A percentile compares a stretch with the other conserved stretches of the same genome.
These are phyloP conservation scores for Podabrus alpinus DNA, from an alignment of 2,888 invertebrate species.

Conservation along the genomic window DNA sequence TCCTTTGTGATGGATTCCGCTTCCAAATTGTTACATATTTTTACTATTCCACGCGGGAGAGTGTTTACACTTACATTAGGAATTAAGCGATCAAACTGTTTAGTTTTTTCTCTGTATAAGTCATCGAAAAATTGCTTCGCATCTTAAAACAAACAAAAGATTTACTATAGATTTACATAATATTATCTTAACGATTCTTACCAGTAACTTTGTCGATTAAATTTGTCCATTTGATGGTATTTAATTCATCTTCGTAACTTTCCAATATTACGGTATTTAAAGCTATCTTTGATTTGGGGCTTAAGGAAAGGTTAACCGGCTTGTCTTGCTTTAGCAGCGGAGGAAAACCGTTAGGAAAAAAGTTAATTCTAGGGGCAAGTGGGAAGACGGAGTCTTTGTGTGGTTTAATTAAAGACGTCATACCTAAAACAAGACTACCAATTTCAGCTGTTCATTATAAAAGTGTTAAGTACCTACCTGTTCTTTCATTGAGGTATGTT, in stretches of 20 bases:
- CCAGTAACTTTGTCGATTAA: constrained; percentile 44
- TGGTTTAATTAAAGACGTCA: constrained; percentile 40
- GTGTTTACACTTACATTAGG: constrained; percentile 34
- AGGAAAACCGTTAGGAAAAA: constrained; percentile 66
- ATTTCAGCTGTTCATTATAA: not conserved
- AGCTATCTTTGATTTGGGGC: constrained; percentile 45
- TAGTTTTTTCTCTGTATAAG: constrained; percentile 46
- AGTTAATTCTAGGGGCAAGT: constrained; percentile 56
- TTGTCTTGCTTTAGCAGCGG: constrained; percentile 57
- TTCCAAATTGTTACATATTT: constrained; percentile 4
- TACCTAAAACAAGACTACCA: constrained; percentile 36
- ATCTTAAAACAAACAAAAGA: constrained; percentile 40
- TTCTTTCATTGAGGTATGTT: not conserved
- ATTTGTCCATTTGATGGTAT: constrained; percentile 51
- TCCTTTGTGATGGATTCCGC: constrained; percentile 54
- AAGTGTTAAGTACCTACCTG: not conserved
- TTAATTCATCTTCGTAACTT: constrained; percentile 47
- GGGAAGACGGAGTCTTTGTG: constrained; percentile 45
- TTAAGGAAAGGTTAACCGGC: constrained; percentile 41
- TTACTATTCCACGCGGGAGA: constrained; percentile 9
- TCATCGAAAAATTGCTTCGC: constrained; percentile 47
- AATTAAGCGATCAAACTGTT: constrained; percentile 41
- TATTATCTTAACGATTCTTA: not conserved
- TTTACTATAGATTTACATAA: not conserved
- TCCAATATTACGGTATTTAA: constrained; percentile 48